phyloP scores from a whole-genome alignment of 1,140 invertebrate genomes.

The Bilobella aurantiaca region DNA sequence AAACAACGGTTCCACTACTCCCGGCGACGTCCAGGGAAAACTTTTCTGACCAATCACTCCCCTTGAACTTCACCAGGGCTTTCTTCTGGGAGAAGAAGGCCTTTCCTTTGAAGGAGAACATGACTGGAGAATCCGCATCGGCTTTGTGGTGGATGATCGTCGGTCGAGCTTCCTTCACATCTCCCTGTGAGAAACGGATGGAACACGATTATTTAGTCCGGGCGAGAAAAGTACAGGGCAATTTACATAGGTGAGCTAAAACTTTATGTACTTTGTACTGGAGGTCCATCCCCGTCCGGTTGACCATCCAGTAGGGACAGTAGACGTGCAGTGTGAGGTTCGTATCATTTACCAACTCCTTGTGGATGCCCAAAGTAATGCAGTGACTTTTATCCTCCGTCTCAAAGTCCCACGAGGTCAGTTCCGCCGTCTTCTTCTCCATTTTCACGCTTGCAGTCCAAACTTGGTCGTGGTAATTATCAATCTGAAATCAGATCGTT shows the following conservation, averaged over 20 bases:
- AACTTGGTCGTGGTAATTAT: too few relatives aligned
- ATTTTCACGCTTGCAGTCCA: conserved; percentile 71
- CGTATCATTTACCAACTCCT: conserved; percentile 48
- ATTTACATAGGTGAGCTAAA: conserved; percentile 71
- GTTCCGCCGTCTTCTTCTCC: conserved; percentile 50
- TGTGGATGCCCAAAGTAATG: conserved; percentile 76
- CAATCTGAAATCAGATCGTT: too few relatives aligned
- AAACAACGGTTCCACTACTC: conserved; percentile 76
- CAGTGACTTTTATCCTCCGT: conserved; percentile 60
- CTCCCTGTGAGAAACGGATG: too few relatives aligned
- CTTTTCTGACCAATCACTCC: conserved; percentile 90
- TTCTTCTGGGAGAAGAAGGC: conserved; percentile 88
- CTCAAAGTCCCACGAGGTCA: conserved; percentile 74
- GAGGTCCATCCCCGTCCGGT: conserved; percentile 92
- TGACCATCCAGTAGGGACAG: conserved; percentile 98
- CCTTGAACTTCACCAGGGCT: conserved; percentile 68
- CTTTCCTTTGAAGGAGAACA: conserved; percentile 86
- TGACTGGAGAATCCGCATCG: conserved; percentile 53
- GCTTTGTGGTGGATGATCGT: conserved; percentile 49
- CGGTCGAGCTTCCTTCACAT: too few relatives aligned
- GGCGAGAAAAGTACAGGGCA: too few relatives aligned
- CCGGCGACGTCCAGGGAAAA: conserved; percentile 96
- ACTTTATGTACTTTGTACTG: too few relatives aligned
- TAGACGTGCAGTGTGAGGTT: conserved; percentile 65
- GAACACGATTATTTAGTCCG: too few relatives aligned